Conservation (phyloP, 2,113 vertebrate species). For the Gymnobelideus leadbeateri region DNA sequence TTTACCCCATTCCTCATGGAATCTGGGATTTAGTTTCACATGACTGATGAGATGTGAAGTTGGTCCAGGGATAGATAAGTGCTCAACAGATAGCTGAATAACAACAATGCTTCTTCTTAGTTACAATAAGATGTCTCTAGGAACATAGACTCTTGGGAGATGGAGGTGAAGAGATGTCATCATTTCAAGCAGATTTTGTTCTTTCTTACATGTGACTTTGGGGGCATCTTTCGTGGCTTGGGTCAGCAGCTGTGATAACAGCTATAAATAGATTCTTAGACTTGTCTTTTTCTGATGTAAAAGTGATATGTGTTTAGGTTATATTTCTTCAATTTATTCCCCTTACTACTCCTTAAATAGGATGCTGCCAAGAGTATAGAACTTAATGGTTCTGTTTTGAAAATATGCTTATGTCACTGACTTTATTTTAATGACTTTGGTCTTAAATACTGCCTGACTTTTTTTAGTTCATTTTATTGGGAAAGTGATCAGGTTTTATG, state of each 20-base stretch:
- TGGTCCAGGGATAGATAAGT: slow-evolving; percentile 45
- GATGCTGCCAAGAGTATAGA: neutral
- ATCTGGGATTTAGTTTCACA: slow-evolving; percentile 72
- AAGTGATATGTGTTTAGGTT: neutral
- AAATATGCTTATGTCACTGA: neutral
- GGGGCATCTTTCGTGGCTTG: too few relatives aligned
- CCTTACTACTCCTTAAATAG: neutral
- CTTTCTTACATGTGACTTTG: neutral
- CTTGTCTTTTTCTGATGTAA: neutral
- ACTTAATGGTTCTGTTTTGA: slow-evolving; percentile 33
- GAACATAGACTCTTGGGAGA: neutral
- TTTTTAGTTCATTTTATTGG: neutral
- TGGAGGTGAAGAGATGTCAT: neutral
- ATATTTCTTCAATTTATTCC: neutral
- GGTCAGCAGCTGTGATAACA: neutral
- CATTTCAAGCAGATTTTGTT: neutral
- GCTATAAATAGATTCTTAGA: neutral
- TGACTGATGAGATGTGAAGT: slow-evolving; percentile 62
- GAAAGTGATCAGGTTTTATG: neutral
- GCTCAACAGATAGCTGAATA: slow-evolving; percentile 22
- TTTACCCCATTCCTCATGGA: slow-evolving; percentile 73
- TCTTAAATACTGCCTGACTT: neutral
- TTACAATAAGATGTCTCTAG: neutral
- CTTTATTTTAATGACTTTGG: neutral
- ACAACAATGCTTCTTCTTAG: neutral